Percentiles rank a stretch among this genome's conserved stretches.
Conservation (phyloP, 1,140 invertebrate genomes). For the Xylocopa sonorina region DNA sequence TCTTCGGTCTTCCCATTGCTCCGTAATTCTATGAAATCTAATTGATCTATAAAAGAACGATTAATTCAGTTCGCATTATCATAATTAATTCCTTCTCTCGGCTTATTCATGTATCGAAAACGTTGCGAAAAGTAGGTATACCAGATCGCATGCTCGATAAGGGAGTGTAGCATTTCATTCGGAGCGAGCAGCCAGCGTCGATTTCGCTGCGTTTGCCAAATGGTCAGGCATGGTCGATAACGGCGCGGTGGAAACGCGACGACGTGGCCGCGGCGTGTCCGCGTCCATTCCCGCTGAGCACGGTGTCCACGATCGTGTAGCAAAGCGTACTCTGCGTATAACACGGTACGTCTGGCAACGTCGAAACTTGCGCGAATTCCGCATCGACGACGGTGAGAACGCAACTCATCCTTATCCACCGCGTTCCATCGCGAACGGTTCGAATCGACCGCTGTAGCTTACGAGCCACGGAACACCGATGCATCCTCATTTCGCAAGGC, state of each 20-base stretch:
- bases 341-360: conserved; percentile 49
- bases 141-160: neutral
- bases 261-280: conserved; percentile 51
- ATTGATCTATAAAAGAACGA: too few species aligned
- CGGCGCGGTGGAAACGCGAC: conserved; percentile 62
- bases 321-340: conserved; percentile 43
- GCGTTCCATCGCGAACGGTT: neutral
- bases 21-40: too few species aligned
- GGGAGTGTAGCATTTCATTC: conserved; percentile 23
- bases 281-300: conserved; percentile 36
- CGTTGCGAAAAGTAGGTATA: neutral
- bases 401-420: neutral
- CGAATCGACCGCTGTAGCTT: neutral
- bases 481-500: neutral
- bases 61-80: too few species aligned
- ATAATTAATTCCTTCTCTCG: neutral
- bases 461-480: neutral
- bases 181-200: conserved; percentile 41
- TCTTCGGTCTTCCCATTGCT: too few species aligned
- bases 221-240: conserved; percentile 59
- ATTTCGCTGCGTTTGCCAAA: conserved; percentile 58
- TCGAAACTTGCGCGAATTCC: conserved; percentile 56
- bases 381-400: conserved; percentile 22
- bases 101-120: neutral
- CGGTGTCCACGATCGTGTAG: conserved; percentile 50